Conservation (phyloP, 2,888 invertebrate genomes). For the Drosophila prostipennis region DNA sequence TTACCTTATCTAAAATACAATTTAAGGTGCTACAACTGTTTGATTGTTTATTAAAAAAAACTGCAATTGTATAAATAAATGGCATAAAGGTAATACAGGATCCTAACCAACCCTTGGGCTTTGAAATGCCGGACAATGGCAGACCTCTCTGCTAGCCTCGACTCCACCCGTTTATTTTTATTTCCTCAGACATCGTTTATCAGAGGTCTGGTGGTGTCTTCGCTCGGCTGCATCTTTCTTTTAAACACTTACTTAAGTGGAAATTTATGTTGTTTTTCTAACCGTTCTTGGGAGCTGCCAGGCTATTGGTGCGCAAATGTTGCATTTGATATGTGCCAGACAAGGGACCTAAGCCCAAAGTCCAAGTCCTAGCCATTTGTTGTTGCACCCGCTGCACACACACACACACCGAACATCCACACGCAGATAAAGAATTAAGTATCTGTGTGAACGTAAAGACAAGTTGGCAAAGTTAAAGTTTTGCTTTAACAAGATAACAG, state of each 20-base stretch:
- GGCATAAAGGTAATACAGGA: background rate
- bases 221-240: conserved; percentile 63
- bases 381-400: conserved; percentile 57
- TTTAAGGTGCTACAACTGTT: no score
- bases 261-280: conserved; percentile 76
- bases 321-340: conserved; percentile 74
- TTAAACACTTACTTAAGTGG: conserved; percentile 80
- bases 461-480: conserved; percentile 74
- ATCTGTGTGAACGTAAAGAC: conserved; percentile 61
- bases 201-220: conserved; percentile 47
- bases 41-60: no score
- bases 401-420: conserved; percentile 18
- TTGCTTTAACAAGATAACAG: conserved; percentile 78
- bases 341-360: conserved; percentile 54
- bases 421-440: conserved; percentile 37
- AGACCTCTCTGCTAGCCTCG: background rate
- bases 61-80: no score
- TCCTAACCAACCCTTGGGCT: background rate
- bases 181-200: conserved; percentile 56
- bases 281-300: conserved; percentile 24
- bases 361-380: conserved; percentile 54
- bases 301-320: conserved; percentile 71
- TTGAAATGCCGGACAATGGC: background rate
- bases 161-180: conserved; percentile 20
- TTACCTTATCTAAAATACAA: no score